Base-by-base conservation (phyloP, 2,797 vertebrate species). In the Avahi laniger region DNA sequence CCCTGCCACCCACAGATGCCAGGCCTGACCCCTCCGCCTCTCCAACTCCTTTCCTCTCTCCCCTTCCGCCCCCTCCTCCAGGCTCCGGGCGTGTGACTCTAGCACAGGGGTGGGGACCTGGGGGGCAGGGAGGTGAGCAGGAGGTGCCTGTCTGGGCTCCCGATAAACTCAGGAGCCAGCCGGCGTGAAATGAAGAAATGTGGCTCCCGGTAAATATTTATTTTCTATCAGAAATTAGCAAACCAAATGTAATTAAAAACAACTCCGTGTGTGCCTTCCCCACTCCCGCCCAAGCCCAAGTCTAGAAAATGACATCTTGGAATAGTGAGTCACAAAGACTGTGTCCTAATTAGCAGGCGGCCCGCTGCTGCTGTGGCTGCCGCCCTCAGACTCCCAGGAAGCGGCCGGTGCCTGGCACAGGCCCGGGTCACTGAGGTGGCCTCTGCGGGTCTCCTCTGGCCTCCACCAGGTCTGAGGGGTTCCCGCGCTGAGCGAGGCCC, bases 161-260 rank as follows among this genome's bases (percentile, higher is more conserved):
- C 33, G 97, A 99, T 99, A 99, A 99, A 99, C 98, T 99, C 98
- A 94, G 97, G 93, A 96, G 98, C 98, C 99, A 99, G 98, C 97
- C 89, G 97, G 98, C 98, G 98, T 99, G 99, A 99, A 99, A 99
- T 99, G 99, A 99, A 99, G 99, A 99, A 99, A 99, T 99, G 99
- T 98, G 98, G 98, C 99, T 99, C 97, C 98, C 97, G 98, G 99
- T 99, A 99, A 99, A 99, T 99, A 99, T 99, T 99, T 99, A 99
- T 99, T 99, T 99, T 99, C 98, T 99, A 99, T 99, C 99, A 98
- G 98, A 98, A 99, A 99, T 99, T 99, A 99, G 99, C 99, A 99
- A 99, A 99, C 99, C 99, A 99, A 99, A 99, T 99, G 99, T 99
- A 99, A 99, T 99, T 99, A 99, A 99, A 99, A 99, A 98, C 98